These are phyloP conservation scores for Vesta saturnalis DNA, from an alignment of 2,888 invertebrate species.

Conservation along the genomic window DNA sequence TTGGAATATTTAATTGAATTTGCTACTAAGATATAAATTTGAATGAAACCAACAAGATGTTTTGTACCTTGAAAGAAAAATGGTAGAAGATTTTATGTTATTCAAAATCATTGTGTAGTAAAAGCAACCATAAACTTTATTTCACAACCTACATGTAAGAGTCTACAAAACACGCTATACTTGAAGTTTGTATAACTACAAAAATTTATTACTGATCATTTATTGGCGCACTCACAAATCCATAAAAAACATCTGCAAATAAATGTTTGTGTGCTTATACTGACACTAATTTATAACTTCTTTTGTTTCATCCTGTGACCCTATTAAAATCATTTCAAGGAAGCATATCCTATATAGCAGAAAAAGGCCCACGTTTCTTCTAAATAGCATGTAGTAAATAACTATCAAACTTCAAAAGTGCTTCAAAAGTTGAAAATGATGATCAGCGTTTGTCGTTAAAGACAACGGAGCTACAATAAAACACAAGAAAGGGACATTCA, in stretches of 20 bases:
- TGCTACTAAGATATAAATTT: background rate
- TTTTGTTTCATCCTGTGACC: background rate
- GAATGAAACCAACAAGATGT: background rate
- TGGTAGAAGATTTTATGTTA: too few species aligned
- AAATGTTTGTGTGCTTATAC: background rate
- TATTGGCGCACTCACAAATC: background rate
- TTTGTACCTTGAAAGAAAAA: background rate
- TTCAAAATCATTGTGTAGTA: background rate
- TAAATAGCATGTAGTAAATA: constrained; percentile 1
- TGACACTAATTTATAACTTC: background rate
- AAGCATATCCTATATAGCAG: background rate
- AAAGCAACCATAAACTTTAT: background rate
- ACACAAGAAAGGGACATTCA: background rate
- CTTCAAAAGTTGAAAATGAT: constrained; percentile 1
- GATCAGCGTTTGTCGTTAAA: background rate
- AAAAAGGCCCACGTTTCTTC: background rate
- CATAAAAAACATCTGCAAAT: background rate
- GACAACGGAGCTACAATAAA: background rate
- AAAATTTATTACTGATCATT: background rate
- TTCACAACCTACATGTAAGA: background rate
- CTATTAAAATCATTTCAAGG: background rate
- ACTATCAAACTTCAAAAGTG: background rate
- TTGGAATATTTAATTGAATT: too few species aligned
- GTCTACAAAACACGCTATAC: background rate
- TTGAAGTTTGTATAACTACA: background rate